A percentile compares a stretch with the other conserved stretches of the same genome.
Evolutionary conservation across 1,140 invertebrate genomes (phyloP).

Genomic region (Nixonia krombeini): DNA sequence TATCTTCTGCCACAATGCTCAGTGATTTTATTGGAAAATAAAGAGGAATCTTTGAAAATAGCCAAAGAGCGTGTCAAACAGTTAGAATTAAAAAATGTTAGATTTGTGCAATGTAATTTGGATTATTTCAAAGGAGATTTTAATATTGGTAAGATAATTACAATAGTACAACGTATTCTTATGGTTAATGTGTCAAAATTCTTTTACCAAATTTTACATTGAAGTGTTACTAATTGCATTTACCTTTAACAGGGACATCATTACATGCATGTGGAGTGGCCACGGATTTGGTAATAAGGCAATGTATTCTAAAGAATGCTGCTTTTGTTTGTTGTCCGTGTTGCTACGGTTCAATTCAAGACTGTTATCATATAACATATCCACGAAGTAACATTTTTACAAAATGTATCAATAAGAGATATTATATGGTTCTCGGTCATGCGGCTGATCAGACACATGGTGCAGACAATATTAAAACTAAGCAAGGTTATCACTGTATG

Average conservation of each 20-base stretch:
- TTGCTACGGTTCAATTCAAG: constrained; percentile 91
- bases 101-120: constrained; percentile 88
- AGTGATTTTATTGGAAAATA: constrained; percentile 92
- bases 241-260: constrained; percentile 69
- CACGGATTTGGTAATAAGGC: constrained; percentile 91
- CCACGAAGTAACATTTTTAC: constrained; percentile 77
- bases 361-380: constrained; percentile 81
- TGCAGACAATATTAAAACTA: constrained; percentile 78
- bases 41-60: constrained; percentile 86
- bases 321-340: constrained; percentile 94
- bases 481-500: constrained; percentile 88
- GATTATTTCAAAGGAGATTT: constrained; percentile 85
- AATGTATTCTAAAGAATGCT: constrained; percentile 82
- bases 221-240: background rate
- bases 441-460: constrained; percentile 91
- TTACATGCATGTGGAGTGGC: constrained; percentile 96
- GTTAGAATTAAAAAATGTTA: constrained; percentile 83
- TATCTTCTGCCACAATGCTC: constrained; percentile 82
- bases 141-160: constrained; percentile 81
- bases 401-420: constrained; percentile 68
- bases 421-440: constrained; percentile 87
- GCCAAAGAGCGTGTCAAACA: constrained; percentile 80
- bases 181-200: background rate
- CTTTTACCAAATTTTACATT: background rate
- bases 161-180: background rate